Evolutionary conservation across 2,797 vertebrate species (phyloP).

Genomic region (Lithobates pipiens): DNA sequence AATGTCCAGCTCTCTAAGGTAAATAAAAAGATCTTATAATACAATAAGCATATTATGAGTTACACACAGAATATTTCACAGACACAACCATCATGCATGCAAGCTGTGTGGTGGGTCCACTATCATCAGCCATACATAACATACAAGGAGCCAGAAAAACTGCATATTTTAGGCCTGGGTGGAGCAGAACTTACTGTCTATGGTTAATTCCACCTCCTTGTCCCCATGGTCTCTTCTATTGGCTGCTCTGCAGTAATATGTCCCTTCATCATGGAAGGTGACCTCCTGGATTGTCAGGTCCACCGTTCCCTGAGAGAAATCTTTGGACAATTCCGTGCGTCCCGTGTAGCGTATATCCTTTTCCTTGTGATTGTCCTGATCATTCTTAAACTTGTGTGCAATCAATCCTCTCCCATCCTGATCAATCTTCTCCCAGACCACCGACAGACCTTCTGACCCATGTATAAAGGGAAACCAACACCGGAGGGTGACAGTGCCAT

Average conservation of each 20-base stretch:
- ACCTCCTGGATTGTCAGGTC: background rate
- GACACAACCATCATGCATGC: no score
- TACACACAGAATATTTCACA: no score
- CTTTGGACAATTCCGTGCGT: background rate
- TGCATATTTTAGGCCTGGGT: no score
- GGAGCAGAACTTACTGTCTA: background rate
- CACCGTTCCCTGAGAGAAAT: background rate
- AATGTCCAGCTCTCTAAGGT: no score
- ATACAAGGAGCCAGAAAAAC: no score
- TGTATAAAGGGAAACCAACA: background rate
- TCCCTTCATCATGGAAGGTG: background rate
- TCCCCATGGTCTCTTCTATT: background rate
- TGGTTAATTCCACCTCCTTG: background rate
- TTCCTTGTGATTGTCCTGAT: background rate
- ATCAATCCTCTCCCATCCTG: background rate
- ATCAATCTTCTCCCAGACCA: background rate
- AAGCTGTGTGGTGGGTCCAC: no score
- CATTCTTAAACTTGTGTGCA: background rate
- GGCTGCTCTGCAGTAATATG: conserved; percentile 20
- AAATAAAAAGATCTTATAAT: no score
- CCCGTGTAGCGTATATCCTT: background rate
- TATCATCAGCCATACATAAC: no score
- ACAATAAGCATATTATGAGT: no score
- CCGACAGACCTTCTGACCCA: background rate
- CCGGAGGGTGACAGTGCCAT: background rate